phyloP scores from a whole-genome alignment of 2,888 invertebrate species.

The Dastarcus helophoroides region DNA sequence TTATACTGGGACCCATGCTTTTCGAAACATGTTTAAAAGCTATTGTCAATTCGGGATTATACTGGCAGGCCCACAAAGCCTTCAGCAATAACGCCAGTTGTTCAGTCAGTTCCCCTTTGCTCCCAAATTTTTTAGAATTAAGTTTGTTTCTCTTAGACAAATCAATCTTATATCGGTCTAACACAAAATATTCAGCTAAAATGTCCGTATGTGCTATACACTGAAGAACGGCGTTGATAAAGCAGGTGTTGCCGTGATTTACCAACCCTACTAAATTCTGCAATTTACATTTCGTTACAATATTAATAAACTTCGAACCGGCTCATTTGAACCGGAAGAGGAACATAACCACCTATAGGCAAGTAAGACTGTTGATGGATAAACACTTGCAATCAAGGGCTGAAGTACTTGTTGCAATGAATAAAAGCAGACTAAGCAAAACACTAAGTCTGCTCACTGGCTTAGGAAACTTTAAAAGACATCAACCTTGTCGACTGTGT shows the following conservation, averaged over 20 bases:
- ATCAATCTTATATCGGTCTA: slow-evolving; percentile 87
- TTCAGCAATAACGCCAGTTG: slow-evolving; percentile 81
- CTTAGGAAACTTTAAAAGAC: no score
- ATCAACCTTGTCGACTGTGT: no score
- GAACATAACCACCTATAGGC: no score
- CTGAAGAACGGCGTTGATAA: slow-evolving; percentile 94
- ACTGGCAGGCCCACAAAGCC: slow-evolving; percentile 87
- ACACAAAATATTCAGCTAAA: slow-evolving; percentile 90
- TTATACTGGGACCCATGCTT: slow-evolving; percentile 86
- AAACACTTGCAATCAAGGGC: no score
- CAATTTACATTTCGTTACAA: no score
- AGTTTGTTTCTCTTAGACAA: slow-evolving; percentile 74
- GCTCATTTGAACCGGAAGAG: no score
- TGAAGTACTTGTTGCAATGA: no score
- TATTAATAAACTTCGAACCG: no score
- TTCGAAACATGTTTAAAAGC: slow-evolving; percentile 79
- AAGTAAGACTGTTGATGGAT: no score
- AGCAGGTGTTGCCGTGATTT: slow-evolving; percentile 97
- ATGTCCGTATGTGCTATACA: slow-evolving; percentile 94
- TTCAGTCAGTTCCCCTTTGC: slow-evolving; percentile 89
- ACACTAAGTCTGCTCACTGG: no score
- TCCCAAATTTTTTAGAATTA: slow-evolving; percentile 86
- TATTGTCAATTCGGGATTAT: slow-evolving; percentile 78
- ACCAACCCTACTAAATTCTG: no score
- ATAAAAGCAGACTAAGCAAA: no score